These are phyloP conservation scores for Sphaeramia orbicularis DNA, from an alignment of 2,797 vertebrate species.

Conservation along the genomic window DNA sequence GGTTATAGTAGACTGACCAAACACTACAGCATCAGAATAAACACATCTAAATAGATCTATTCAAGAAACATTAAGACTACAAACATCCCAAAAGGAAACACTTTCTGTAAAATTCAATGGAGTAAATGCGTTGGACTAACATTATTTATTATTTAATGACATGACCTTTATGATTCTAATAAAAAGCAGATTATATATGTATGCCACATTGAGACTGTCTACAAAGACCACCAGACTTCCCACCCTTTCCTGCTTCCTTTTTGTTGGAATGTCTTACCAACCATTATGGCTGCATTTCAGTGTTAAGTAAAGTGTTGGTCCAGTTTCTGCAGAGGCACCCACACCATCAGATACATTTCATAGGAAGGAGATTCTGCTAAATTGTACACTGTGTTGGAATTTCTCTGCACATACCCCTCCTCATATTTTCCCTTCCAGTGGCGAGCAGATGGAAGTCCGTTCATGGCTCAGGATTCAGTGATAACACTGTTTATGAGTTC, in stretches of 20 bases:
- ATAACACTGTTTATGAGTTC: conserved; percentile 81
- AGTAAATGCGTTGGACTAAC: no score
- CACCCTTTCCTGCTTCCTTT: background rate
- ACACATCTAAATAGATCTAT: no score
- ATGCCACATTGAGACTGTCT: no score
- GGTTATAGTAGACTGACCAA: no score
- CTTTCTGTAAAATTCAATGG: no score
- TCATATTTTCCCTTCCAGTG: conserved; percentile 61
- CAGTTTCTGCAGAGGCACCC: conserved; percentile 30
- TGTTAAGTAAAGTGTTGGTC: conserved; percentile 8
- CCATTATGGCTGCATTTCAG: conserved; percentile 14
- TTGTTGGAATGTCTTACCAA: background rate
- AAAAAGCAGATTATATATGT: no score
- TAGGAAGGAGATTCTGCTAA: conserved; percentile 38
- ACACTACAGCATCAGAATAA: no score
- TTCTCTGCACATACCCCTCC: conserved; percentile 33
- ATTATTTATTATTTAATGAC: no score
- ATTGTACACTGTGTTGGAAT: conserved; percentile 58
- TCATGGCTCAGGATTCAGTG: conserved; percentile 69
- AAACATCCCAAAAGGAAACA: no score
- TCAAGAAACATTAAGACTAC: no score
- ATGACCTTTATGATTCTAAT: no score
- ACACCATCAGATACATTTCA: conserved; percentile 64
- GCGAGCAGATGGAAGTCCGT: conserved; percentile 75
- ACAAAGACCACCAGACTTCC: no score